These are phyloP conservation scores for Drosophila anomelani DNA, from an alignment of 2,888 invertebrate species.

Conservation along the genomic window DNA sequence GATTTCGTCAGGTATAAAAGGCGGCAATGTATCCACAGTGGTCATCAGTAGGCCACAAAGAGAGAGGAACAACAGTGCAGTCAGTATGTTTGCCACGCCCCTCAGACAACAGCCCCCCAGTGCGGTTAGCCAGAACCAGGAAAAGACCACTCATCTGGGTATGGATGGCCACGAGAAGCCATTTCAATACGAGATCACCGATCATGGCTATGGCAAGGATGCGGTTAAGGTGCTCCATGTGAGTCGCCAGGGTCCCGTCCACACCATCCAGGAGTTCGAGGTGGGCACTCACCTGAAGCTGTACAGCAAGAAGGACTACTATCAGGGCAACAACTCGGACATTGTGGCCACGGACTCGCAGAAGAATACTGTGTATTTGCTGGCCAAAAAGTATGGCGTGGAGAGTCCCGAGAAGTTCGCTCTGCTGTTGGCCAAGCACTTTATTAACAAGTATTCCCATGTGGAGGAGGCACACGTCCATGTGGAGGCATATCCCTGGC, in stretches of 20 bases:
- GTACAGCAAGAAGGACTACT: slow-evolving; percentile 89
- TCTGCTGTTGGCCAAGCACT: slow-evolving; percentile 90
- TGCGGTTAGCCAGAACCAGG: slow-evolving; percentile 8
- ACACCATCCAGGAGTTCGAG: slow-evolving; percentile 91
- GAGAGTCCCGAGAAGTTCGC: slow-evolving; percentile 92
- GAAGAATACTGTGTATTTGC: slow-evolving; percentile 92
- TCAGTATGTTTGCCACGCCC: slow-evolving; percentile 73
- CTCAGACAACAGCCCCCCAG: slow-evolving; percentile 54
- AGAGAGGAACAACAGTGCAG: slow-evolving; percentile 17
- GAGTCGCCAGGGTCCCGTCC: slow-evolving; percentile 88
- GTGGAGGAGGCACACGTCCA: slow-evolving; percentile 89
- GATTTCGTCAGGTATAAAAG: slow-evolving; percentile 29
- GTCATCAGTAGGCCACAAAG: slow-evolving; percentile 16
- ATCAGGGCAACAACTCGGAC: slow-evolving; percentile 89
- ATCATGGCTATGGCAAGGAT: slow-evolving; percentile 88
- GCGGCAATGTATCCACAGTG: neutral
- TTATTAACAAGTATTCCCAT: slow-evolving; percentile 90
- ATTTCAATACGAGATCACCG: slow-evolving; percentile 75
- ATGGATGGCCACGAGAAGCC: slow-evolving; percentile 20
- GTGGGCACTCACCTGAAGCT: slow-evolving; percentile 90
- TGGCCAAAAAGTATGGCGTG: slow-evolving; percentile 92
- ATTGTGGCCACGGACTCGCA: slow-evolving; percentile 93
- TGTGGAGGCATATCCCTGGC: slow-evolving; percentile 92
- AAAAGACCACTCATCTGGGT: neutral
- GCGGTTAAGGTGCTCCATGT: slow-evolving; percentile 90